phyloP scores from a whole-genome alignment of 2,113 vertebrate genomes.

The Alligator sinensis region DNA sequence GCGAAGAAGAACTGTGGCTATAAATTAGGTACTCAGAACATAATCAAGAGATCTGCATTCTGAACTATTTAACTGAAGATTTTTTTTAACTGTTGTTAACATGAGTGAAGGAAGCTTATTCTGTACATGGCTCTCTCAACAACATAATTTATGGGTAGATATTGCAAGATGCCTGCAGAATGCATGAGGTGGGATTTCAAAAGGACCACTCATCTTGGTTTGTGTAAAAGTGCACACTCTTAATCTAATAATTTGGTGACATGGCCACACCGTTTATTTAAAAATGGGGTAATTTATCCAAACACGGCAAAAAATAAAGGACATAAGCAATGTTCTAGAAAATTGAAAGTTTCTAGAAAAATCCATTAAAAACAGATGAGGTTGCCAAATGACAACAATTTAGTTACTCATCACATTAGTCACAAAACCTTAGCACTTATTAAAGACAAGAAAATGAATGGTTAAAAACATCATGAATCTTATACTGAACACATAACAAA shows the following conservation, averaged over 20 bases:
- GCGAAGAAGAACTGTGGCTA: background rate
- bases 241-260: background rate
- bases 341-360: background rate
- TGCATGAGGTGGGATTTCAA: background rate
- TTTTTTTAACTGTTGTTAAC: background rate
- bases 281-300: background rate
- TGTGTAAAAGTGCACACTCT: background rate
- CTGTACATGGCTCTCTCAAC: background rate
- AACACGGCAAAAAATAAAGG: background rate
- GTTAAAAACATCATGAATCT: background rate
- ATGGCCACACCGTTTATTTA: background rate
- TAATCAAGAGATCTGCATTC: rapidly evolving
- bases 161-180: background rate
- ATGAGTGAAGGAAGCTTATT: background rate
- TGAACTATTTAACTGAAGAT: background rate
- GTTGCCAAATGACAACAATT: background rate
- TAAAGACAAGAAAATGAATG: background rate
- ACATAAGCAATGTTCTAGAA: background rate
- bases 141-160: background rate
- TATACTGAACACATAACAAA: background rate
- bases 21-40: background rate
- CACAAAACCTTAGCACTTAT: background rate
- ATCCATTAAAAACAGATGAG: background rate
- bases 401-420: background rate
- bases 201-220: background rate